Percentiles rank a stretch among this genome's conserved stretches.
These are phyloP conservation scores for Acromyrmex charruanus DNA, from an alignment of 1,140 invertebrate genomes.

Conservation along the genomic window DNA sequence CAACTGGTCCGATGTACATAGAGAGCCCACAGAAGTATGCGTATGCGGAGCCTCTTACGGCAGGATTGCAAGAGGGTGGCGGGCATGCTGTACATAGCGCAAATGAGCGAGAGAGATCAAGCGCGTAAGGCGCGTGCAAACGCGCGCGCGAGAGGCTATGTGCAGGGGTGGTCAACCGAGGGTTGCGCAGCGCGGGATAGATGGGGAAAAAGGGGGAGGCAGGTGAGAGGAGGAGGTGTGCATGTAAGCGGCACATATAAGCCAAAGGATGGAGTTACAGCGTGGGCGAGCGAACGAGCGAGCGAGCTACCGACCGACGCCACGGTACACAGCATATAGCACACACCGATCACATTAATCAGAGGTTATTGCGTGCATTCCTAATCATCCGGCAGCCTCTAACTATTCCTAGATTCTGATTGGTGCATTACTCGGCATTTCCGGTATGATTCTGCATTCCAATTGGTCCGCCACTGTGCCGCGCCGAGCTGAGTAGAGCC, in stretches of 20 bases:
- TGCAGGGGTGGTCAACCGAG: slow-evolving; percentile 50
- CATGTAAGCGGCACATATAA: slow-evolving; percentile 79
- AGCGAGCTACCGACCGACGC: slow-evolving; percentile 65
- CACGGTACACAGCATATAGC: slow-evolving; percentile 77
- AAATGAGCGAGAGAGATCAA: slow-evolving; percentile 53
- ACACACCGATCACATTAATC: slow-evolving; percentile 87
- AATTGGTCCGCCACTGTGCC: slow-evolving; percentile 81
- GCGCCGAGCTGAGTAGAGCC: not conserved
- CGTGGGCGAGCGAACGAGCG: slow-evolving; percentile 72
- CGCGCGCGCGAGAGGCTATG: slow-evolving; percentile 55
- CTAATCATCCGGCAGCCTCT: slow-evolving; percentile 86
- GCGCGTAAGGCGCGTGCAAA: slow-evolving; percentile 72
- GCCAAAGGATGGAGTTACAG: slow-evolving; percentile 80
- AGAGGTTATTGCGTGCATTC: slow-evolving; percentile 87
- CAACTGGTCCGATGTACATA: slow-evolving; percentile 45
- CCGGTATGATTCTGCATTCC: slow-evolving; percentile 87
- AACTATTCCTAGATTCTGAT: slow-evolving; percentile 87
- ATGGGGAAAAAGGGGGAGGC: slow-evolving; percentile 51
- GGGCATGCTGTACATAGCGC: slow-evolving; percentile 56
- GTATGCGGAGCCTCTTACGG: slow-evolving; percentile 29
- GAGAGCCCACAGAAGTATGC: slow-evolving; percentile 47
- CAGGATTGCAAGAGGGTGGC: not conserved
- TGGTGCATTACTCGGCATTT: slow-evolving; percentile 87
- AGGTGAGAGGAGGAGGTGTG: slow-evolving; percentile 59
- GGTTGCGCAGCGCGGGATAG: not conserved